Conservation (phyloP, 2,888 invertebrate genomes). For the Folsomia manolachei region DNA sequence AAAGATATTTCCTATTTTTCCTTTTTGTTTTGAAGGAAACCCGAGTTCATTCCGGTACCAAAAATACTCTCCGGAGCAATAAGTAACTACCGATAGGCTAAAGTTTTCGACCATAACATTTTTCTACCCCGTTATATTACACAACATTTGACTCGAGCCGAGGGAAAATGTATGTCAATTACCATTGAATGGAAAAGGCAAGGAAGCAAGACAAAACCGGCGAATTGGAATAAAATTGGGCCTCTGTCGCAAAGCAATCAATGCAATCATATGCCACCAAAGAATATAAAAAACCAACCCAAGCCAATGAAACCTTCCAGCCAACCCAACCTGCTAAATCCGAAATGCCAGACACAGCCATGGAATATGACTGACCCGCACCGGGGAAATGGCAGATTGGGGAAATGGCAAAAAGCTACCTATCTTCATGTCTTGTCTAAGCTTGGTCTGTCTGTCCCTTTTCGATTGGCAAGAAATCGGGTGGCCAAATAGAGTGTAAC, state of each 20-base stretch:
- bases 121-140: not conserved
- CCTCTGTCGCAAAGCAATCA: not conserved
- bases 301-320: not conserved
- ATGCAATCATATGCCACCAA: not conserved
- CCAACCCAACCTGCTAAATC: not conserved
- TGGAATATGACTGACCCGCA: not conserved
- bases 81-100: too few relatives aligned
- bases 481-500: too few relatives aligned
- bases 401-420: too few relatives aligned
- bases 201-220: not conserved
- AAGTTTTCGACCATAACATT: not conserved
- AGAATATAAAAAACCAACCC: not conserved
- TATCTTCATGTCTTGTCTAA: too few relatives aligned
- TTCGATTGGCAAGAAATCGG: too few relatives aligned
- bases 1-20: too few relatives aligned
- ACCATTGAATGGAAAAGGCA: not conserved
- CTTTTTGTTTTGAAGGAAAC: too few relatives aligned
- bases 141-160: not conserved
- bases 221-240: not conserved
- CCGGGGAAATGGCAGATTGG: conserved; percentile 1
- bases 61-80: too few relatives aligned
- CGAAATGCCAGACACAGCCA: not conserved
- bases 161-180: not conserved
- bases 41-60: too few relatives aligned
- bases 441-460: too few relatives aligned